These are phyloP conservation scores for Argentina silus DNA, from an alignment of 2,797 vertebrate species.

Conservation along the genomic window DNA sequence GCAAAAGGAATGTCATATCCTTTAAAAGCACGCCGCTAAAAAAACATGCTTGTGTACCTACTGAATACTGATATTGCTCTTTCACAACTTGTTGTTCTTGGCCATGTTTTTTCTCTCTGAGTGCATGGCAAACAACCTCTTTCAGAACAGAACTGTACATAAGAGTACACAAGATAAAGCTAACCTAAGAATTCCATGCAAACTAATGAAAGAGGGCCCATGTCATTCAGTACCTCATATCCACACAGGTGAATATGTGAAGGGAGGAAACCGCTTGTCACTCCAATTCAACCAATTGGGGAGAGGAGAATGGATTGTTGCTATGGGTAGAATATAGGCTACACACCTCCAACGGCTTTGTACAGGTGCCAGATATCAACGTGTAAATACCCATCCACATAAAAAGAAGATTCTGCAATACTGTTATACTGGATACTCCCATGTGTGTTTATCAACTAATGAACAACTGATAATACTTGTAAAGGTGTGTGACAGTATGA, in stretches of 20 bases:
- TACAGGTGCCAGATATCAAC: too few species aligned
- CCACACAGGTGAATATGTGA: not conserved
- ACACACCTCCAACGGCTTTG: not conserved
- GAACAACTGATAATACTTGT: too few species aligned
- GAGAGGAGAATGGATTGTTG: not conserved
- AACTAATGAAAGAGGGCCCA: not conserved
- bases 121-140: constrained; percentile 2
- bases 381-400: too few species aligned
- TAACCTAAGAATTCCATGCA: not conserved
- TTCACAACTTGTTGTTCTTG: constrained; percentile 14
- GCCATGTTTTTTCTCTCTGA: not conserved
- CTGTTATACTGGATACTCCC: too few species aligned
- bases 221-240: not conserved
- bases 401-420: too few species aligned
- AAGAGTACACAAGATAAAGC: not conserved
- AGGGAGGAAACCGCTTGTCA: not conserved
- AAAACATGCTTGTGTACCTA: constrained; percentile 34
- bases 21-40: constrained; percentile 52
- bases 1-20: constrained; percentile 35
- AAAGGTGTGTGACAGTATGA: too few species aligned
- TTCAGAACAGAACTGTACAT: not conserved
- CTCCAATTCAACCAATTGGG: not conserved
- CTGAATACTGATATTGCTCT: constrained; percentile 4
- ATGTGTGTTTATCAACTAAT: too few species aligned
- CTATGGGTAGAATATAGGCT: too few species aligned